These are phyloP conservation scores for Drosophila biarmipes DNA, from an alignment of 1,140 invertebrate genomes.

Conservation along the genomic window DNA sequence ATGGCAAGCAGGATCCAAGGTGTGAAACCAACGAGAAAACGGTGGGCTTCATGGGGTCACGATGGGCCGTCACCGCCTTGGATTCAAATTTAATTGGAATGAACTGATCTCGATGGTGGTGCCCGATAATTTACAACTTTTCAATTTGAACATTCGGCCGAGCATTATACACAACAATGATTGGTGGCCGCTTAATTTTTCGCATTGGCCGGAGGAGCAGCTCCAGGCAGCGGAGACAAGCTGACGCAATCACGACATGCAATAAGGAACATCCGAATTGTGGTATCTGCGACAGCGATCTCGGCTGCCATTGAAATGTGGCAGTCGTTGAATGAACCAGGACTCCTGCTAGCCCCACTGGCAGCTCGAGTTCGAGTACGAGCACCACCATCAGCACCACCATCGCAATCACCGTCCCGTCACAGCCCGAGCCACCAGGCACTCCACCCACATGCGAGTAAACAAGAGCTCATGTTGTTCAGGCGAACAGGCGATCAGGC, in stretches of 20 bases:
- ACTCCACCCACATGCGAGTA: conserved; percentile 65
- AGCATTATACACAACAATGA: conserved; percentile 73
- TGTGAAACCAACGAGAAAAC: conserved; percentile 7
- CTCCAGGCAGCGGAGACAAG: conserved; percentile 59
- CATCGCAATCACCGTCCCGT: not conserved
- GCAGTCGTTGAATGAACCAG: conserved; percentile 45
- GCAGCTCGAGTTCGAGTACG: not conserved
- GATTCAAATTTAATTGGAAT: conserved; percentile 83
- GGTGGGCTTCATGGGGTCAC: not conserved
- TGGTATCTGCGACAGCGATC: conserved; percentile 68
- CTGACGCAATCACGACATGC: conserved; percentile 80
- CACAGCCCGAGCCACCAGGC: conserved; percentile 16
- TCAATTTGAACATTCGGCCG: conserved; percentile 71
- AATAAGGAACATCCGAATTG: conserved; percentile 78
- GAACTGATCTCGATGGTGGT: conserved; percentile 75
- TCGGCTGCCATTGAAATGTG: conserved; percentile 57
- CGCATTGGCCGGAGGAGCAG: conserved; percentile 38
- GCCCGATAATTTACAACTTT: conserved; percentile 77
- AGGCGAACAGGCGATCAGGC: conserved; percentile 63
- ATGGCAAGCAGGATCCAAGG: not conserved
- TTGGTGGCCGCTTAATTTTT: conserved; percentile 78
- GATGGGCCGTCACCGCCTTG: conserved; percentile 38
- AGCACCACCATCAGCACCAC: conserved; percentile 13
- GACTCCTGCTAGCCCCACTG: conserved; percentile 26
- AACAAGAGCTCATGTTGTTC: conserved; percentile 74